A percentile compares a stretch with the other conserved stretches of the same genome.
Conservation (phyloP, 1,140 invertebrate genomes). For the Sarcophaga peregrina region DNA sequence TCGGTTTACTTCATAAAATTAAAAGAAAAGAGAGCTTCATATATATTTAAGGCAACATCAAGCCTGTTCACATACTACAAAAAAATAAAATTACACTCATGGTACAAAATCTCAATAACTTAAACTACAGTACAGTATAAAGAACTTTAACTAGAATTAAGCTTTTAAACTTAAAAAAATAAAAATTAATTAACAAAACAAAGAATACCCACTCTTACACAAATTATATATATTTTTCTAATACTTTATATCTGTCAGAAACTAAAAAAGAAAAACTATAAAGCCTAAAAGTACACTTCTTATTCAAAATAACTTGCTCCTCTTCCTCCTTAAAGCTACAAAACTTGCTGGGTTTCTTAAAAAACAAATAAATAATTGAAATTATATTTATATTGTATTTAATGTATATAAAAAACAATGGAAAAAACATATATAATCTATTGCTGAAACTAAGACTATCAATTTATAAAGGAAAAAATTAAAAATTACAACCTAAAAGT, state of each 20-base stretch:
- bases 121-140: neutral
- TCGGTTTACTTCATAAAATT: neutral
- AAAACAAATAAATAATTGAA: too few relatives aligned
- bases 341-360: neutral
- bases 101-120: conserved; percentile 10
- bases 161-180: too few relatives aligned
- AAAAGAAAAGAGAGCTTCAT: neutral
- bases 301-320: too few relatives aligned
- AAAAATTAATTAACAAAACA: too few relatives aligned
- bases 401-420: neutral
- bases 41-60: neutral
- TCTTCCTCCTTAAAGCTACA: neutral
- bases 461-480: neutral
- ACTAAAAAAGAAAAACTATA: neutral
- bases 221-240: too few relatives aligned
- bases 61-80: neutral
- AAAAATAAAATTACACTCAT: neutral
- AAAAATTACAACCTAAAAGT: neutral
- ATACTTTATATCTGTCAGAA: too few relatives aligned
- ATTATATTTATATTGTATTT: too few relatives aligned
- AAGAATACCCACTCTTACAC: too few relatives aligned
- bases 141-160: too few relatives aligned
- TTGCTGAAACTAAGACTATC: neutral
- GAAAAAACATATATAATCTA: neutral
- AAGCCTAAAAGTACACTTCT: too few relatives aligned